Base-by-base conservation (phyloP, 2,113 vertebrate species). In the Corvus moneduloides region DNA sequence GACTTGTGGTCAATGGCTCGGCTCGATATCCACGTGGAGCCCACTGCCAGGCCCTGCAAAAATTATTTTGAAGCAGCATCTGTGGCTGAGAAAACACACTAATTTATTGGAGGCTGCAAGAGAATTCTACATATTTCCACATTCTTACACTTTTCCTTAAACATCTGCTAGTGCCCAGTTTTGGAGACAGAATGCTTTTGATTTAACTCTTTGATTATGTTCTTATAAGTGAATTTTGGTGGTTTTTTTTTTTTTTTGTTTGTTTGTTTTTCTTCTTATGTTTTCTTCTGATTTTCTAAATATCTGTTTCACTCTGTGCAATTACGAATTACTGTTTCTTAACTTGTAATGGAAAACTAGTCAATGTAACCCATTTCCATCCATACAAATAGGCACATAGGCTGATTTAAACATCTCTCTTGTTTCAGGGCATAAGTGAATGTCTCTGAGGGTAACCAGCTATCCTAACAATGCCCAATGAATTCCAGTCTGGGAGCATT, bases 401-500 rank as follows among this genome's bases (percentile, higher is more conserved):
- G 23, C 41, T 16, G 30, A 89, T 68, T 81, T 56, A 76, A 87
- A 79, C 68, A 73, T 2, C 58, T 68, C 48, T 75, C 54, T 69
- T 74, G 43, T 87, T 87, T 79, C 56, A 61, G 69, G 35, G 73
- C 69, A 78, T 13, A 78, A 81, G 73, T 3, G 7, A 66, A 52
- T 13, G 32, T 52, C 69, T 87, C 73, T 71, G 77, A 78, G 94
- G 69, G 80, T 56, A 82, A 89, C 33, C 80, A 75, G 86, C 73
- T 78, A 71, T 14, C 56, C 62, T 15, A 87, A 82, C 85, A 92
- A 80, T 48, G 85, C n/a, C 74, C 23, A 41, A 54, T 61, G 52
- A 87, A 87, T 89, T 74, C 52, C 84, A 85, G 54, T 16, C 73
- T n/a, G 54, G 85, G 54, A 93, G 58, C 26, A 46, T 43, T 87